Evolutionary conservation across 2,888 invertebrate species (phyloP), one percentile per base, ranked within the genome.

Genomic region (Gnatocerus cornutus): DNA sequence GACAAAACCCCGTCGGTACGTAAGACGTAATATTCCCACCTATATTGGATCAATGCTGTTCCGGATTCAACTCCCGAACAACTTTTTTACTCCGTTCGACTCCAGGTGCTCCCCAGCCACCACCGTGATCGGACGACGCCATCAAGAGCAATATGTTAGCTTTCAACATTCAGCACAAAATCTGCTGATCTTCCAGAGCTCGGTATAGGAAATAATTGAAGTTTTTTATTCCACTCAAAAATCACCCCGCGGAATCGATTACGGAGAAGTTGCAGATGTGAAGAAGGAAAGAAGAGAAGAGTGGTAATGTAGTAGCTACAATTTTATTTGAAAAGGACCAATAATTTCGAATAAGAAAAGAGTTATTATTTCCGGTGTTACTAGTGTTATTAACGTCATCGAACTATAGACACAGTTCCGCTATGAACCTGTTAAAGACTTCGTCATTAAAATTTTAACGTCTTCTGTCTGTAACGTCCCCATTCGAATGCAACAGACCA

Each of bases 371-470:
- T n/a, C n/a, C n/a, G n/a, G n/a, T n/a, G n/a, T n/a, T n/a, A n/a
- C n/a, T n/a, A n/a, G n/a, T n/a, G n/a, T n/a, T n/a, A n/a, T n/a
- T n/a, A n/a, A n/a, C n/a, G n/a, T n/a, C n/a, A n/a, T n/a, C n/a
- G n/a, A n/a, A n/a, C n/a, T n/a, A n/a, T n/a, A n/a, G n/a, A n/a
- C n/a, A n/a, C n/a, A n/a, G n/a, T n/a, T n/a, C n/a, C n/a, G n/a
- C n/a, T n/a, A n/a, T n/a, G n/a, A n/a, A n/a, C n/a, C n/a, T n/a
- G n/a, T n/a, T n/a, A n/a, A n/a, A n/a, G n/a, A n/a, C 10, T 21
- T 21, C 21, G 46, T 63, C 53, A 50, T 67, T 69, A 69, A 67
- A 71, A 67, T 71, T 73, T 71, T 73, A 71, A 69, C 71, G 68
- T 71, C 69, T 67, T 64, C 37, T 71, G 65, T 37, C 55, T 33